Evolutionary conservation across 2,113 vertebrate species (phyloP), one percentile per base, ranked within the genome.

Genomic region (Physeter macrocephalus): DNA sequence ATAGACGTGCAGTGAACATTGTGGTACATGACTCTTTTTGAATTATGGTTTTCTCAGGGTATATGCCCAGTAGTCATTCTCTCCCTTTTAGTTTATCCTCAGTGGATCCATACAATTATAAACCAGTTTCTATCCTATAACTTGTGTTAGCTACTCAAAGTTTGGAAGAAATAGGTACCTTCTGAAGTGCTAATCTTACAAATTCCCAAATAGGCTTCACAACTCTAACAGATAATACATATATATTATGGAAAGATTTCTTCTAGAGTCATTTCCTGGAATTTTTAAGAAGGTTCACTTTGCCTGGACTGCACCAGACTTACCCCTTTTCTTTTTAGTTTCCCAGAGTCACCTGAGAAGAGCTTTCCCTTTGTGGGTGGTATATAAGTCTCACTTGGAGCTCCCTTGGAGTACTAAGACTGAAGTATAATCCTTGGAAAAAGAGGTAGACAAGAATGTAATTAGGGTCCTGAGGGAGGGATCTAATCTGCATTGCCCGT

Each of bases 91-190:
- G 67, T 93, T 82, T 87, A 61, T 83, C 39, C 36, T 6, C 2
- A 41, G 8, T 86, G 54, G 31, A 15, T 93, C 14, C 57, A 17
- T 39, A 41, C 0, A 83, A 21, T 31, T 90, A 18, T 77, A 88
- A 90, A 43, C 8, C 20, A 69, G 25, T 52, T 59, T 21, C 46
- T 87, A 2, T 78, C 43, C 20, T 96, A 3, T 67, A 77, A 67
- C 27, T 67, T 74, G 27, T 66, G 34, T 69, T 81, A 90, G 3
- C n/a, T 90, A 27, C 43, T 94, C 10, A 67, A 3, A 80, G 15
- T 97, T 82, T 92, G 61, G 18, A 83, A 67, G 49, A 75, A 95
- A 69, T 69, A 59, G 29, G n/a, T 86, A 46, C 29, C 64, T 97
- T 96, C 25, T 78, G 4, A 95, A 87, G 54, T 80, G 36, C 71